Evolutionary conservation across 2,797 vertebrate species (phyloP), one percentile per base, ranked within the genome.

Genomic region (Sebastiscus albofasciatus): DNA sequence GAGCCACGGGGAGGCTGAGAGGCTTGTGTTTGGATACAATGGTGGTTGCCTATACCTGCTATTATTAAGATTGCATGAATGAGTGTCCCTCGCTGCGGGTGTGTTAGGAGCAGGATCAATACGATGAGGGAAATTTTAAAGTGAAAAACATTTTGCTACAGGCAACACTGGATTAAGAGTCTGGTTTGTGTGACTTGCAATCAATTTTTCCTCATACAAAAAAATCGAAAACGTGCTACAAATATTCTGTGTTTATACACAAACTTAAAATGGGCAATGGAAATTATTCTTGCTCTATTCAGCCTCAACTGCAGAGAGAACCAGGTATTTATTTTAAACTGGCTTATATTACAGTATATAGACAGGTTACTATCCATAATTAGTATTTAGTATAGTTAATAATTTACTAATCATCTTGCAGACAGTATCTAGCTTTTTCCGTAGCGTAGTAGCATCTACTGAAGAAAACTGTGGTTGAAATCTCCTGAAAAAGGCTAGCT

Each of bases 151-250:
- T 86, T 87, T 82, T 77, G 80, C 90, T 72, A 55, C 54, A 68
- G 90, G 89, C 84, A 86, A 84, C 87, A 64, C 34, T 68, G 78
- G 87, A 88, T 86, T 79, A 82, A 79, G 61, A 67, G 65, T 75
- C 60, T 65, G 58, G 65, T 82, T 83, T 72, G 46, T 77, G 77
- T 80, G 18, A 33, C 39, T 71, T 46, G 33, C 49, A 76, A 89
- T 89, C 79, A 75, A 80, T 86, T 81, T 54, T 55, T 61, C 36
- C 55, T 67, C 56, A 65, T 68, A 69, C 64, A 69, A 78, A 42
- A 42, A 82, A 71, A 61, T 33, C 54, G 9, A 71, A 72, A 83
- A 79, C 54, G 64, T 29, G 55, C 24, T 46, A 18, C 46, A 84
- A 69, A 80, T 69, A 61, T 70, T 36, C 16, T 55, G 67, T 42